Evolutionary conservation across 2,113 vertebrate genomes (phyloP).

Genomic region (Xenus cinereus): DNA sequence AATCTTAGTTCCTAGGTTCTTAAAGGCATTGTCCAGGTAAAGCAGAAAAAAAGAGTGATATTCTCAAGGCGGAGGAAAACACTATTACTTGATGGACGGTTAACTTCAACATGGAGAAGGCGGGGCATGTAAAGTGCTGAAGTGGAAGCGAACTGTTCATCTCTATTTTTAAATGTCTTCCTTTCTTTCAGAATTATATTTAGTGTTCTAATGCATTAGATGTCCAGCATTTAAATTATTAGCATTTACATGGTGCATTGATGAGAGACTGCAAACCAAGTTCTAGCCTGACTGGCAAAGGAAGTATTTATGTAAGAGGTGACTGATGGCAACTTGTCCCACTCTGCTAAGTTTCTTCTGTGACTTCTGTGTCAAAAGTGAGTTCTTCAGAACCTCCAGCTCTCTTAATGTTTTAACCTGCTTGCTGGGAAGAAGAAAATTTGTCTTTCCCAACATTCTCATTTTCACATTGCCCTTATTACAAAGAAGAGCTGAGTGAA

Average conservation of each 20-base stretch:
- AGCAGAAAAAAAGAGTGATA: not conserved
- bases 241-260: not conserved
- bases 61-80: not conserved
- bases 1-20: not conserved
- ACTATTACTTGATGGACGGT: not conserved
- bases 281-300: not conserved
- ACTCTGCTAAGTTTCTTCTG: not conserved
- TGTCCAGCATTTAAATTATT: not conserved
- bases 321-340: not conserved
- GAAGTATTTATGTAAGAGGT: slow-evolving; percentile 3
- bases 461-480: slow-evolving; percentile 60
- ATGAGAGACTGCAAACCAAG: not conserved
- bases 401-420: slow-evolving; percentile 64
- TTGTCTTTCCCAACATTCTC: slow-evolving; percentile 72
- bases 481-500: slow-evolving; percentile 64
- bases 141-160: not conserved
- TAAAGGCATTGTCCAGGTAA: not conserved
- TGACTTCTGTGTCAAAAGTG: slow-evolving; percentile 49
- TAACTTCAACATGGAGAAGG: not conserved
- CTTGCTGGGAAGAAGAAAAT: slow-evolving; percentile 76
- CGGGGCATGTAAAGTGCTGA: not conserved
- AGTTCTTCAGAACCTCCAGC: slow-evolving; percentile 4
- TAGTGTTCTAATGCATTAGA: not conserved
- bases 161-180: not conserved
- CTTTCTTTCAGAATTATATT: not conserved